Base-by-base conservation (phyloP, 2,797 vertebrate genomes). In the Lerista edwardsae region DNA sequence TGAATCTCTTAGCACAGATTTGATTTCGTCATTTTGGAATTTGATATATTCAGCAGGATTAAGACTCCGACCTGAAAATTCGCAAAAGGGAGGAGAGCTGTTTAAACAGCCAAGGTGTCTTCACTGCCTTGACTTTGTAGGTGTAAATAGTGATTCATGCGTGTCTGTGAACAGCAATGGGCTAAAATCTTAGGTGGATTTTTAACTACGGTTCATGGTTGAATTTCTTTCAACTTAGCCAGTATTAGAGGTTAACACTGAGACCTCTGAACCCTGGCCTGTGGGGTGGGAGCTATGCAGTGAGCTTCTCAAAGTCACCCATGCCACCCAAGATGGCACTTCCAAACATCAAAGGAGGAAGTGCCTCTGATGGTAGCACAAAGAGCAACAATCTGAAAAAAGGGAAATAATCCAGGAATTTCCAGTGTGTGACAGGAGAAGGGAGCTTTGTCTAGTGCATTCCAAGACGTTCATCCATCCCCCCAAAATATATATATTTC, bases 1-100 rank as follows among this genome's bases (percentile, higher is more conserved):
- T 84, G 88, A 88, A 67, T 91, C 89, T 88, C 86, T 87, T 93
- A 93, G 84, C 88, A 51, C 39, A 84, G 75, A 65, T 62, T 31
- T 34, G 61, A 64, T 84, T 93, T 62, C 39, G 23, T 86, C 90
- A 80, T 39, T 88, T 89, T 39, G 65, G 55, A 89, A 86, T 84
- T 86, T 75, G 81, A 5, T 75, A 64, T 17, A 19, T 84, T 51
- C n/a, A 71, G 36, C n/a, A 27, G 31, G 0, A 8, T n/a, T 29
- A 68, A 78, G 17, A 36, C 1, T 81, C 75, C 77, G 74, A 59
- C 75, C 65, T 69, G 84, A 61, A 82, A 0, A 34, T 75, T 82
- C 36, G 1, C 34, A 80, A 84, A 47, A 86, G 65, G 74, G 61
- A 0, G 74, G 61, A 0, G 19, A 75, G 61, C 39, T 23, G n/a